phyloP scores from a whole-genome alignment of 2,888 invertebrate species.

The Agrenia bidenticulata region DNA sequence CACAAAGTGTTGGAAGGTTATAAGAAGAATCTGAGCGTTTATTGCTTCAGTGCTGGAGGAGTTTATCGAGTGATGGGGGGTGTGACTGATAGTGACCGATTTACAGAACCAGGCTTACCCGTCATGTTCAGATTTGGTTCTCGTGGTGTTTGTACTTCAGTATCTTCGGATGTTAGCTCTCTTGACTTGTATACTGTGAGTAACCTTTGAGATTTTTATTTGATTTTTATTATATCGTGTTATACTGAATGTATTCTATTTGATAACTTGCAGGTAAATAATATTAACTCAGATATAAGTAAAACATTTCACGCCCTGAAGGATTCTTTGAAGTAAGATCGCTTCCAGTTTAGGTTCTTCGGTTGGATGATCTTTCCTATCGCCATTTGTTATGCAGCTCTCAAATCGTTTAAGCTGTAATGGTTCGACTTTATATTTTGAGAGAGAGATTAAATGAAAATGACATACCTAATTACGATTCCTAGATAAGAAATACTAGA shows the following conservation, averaged over 20 bases:
- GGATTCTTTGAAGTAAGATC: neutral
- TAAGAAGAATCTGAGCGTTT: constrained; percentile 45
- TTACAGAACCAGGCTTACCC: constrained; percentile 54
- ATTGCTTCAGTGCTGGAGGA: constrained; percentile 56
- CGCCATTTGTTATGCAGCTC: no score
- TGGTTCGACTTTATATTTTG: no score
- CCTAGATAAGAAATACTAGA: no score
- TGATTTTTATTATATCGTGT: neutral
- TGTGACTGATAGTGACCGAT: neutral
- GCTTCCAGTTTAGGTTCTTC: no score
- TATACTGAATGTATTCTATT: neutral
- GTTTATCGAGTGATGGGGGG: constrained; percentile 54
- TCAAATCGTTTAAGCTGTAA: no score
- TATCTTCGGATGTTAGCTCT: constrained; percentile 57
- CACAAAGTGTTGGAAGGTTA: constrained; percentile 54
- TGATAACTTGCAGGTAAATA: constrained; percentile 42
- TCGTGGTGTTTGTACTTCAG: constrained; percentile 56
- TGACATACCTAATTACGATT: no score
- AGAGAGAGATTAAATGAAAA: no score
- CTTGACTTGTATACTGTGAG: constrained; percentile 57
- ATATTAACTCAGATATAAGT: constrained; percentile 48
- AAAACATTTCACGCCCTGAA: constrained; percentile 34
- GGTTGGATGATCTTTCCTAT: no score
- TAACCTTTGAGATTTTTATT: neutral
- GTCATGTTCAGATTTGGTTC: constrained; percentile 56